Percentiles rank a stretch among this genome's conserved stretches.
Evolutionary conservation across 1,140 invertebrate genomes (phyloP).

Genomic region (Apis florea): DNA sequence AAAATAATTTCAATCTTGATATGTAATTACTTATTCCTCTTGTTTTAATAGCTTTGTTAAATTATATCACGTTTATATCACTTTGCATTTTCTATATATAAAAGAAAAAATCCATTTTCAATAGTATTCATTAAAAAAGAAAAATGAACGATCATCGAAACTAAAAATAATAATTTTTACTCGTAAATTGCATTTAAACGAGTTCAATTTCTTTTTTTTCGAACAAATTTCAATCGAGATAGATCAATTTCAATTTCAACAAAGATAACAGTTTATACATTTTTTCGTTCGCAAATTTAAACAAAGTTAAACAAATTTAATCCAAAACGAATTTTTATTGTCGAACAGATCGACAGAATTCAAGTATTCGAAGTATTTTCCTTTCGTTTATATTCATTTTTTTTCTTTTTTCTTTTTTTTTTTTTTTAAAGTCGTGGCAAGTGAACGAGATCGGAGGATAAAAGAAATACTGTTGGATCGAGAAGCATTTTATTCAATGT

Average conservation of each 20-base stretch:
- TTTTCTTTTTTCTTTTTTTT: neutral
- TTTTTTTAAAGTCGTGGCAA: neutral
- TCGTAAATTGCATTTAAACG: too few species aligned
- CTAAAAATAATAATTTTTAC: too few species aligned
- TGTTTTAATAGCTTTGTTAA: neutral
- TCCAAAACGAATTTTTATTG: neutral
- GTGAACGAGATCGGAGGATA: neutral
- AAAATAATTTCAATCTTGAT: neutral
- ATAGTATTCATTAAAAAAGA: neutral
- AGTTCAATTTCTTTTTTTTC: too few species aligned
- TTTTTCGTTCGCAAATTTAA: neutral
- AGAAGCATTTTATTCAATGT: neutral
- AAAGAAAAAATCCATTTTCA: neutral
- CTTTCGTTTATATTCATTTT: neutral
- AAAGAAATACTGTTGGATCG: conserved; percentile 20
- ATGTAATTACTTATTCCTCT: neutral
- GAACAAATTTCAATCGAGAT: too few species aligned
- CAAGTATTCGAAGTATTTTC: neutral
- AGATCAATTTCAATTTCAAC: neutral
- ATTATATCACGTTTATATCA: neutral
- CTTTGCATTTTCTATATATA: neutral
- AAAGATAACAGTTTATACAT: neutral
- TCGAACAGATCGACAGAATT: neutral
- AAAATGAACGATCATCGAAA: too few species aligned
- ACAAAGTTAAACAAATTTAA: too few species aligned